Percentiles rank a stretch among this genome's conserved stretches.
Evolutionary conservation across 2,797 vertebrate species (phyloP).

Genomic region (Ciconia nigra): DNA sequence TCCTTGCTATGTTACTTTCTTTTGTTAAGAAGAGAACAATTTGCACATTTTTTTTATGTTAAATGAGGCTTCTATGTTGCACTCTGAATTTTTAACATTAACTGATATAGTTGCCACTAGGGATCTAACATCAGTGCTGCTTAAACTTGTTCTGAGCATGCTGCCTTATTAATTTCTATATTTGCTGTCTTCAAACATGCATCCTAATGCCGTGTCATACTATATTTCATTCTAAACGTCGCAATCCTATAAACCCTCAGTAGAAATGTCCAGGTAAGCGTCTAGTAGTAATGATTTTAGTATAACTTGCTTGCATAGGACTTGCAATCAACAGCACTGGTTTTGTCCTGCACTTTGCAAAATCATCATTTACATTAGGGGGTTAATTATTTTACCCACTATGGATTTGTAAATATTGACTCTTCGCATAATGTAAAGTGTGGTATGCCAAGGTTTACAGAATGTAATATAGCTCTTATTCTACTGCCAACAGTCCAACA

Average conservation of each 20-base stretch:
- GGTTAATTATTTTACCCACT: conserved; percentile 67
- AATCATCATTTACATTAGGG: conserved; percentile 64
- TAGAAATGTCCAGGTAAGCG: conserved; percentile 67
- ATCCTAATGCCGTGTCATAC: conserved; percentile 40
- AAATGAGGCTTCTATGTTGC: conserved; percentile 84
- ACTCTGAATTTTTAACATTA: conserved; percentile 78
- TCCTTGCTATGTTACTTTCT: conserved; percentile 89
- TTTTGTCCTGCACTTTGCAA: conserved; percentile 82
- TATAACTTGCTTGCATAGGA: conserved; percentile 69
- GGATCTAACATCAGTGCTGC: conserved; percentile 75
- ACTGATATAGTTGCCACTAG: conserved; percentile 70
- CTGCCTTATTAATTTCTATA: conserved; percentile 78
- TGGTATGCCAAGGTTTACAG: conserved; percentile 95
- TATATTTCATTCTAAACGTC: conserved; percentile 30
- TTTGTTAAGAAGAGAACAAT: conserved; percentile 88
- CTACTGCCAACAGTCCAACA: conserved; percentile 85
- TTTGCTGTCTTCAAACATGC: conserved; percentile 55
- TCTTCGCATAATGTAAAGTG: conserved; percentile 87
- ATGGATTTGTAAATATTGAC: conserved; percentile 88
- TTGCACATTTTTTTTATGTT: conserved; percentile 91
- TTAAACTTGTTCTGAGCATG: conserved; percentile 85
- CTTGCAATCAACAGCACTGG: conserved; percentile 71
- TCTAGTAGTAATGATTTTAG: conserved; percentile 65
- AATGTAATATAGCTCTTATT: conserved; percentile 86
- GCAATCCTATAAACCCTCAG: conserved; percentile 51